Conservation (phyloP, 2,888 invertebrate species). For the Lysandra coridon region DNA sequence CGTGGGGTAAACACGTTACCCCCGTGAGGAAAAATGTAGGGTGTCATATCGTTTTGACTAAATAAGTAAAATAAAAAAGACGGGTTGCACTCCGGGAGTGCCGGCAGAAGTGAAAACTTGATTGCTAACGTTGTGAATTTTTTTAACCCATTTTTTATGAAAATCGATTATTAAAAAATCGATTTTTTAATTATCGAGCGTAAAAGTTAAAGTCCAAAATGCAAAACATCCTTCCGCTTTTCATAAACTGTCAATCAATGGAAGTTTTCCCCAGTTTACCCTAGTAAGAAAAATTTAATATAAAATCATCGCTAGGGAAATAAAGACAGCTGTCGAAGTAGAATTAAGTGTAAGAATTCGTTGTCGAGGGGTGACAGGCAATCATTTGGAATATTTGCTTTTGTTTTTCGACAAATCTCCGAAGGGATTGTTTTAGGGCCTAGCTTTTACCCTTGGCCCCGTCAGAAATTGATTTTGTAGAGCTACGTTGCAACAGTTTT, state of each 20-base stretch:
- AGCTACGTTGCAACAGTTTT: background rate
- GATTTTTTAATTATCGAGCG: background rate
- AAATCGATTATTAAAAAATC: too few relatives aligned
- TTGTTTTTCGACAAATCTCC: constrained; percentile 22
- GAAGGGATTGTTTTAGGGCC: constrained; percentile 4
- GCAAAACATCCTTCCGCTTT: background rate
- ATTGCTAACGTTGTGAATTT: too few relatives aligned
- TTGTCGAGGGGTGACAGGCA: constrained; percentile 16
- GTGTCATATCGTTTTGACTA: background rate
- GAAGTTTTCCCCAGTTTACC: constrained; percentile 9
- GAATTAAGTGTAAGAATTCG: constrained; percentile 36
- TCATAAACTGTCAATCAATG: background rate
- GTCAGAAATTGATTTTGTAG: background rate
- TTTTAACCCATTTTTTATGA: too few relatives aligned
- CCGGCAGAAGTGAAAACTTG: too few relatives aligned
- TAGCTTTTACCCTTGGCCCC: constrained; percentile 1
- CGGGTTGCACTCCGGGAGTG: too few relatives aligned
- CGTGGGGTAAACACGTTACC: background rate
- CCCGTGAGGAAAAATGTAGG: background rate
- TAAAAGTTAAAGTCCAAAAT: background rate
- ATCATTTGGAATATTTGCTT: constrained; percentile 28
- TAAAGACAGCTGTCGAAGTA: constrained; percentile 37
- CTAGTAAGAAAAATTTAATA: constrained; percentile 36
- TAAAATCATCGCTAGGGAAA: constrained; percentile 36
- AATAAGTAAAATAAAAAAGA: too few relatives aligned